phyloP scores from a whole-genome alignment of 2,797 vertebrate species.

The Megaceryle alcyon region DNA sequence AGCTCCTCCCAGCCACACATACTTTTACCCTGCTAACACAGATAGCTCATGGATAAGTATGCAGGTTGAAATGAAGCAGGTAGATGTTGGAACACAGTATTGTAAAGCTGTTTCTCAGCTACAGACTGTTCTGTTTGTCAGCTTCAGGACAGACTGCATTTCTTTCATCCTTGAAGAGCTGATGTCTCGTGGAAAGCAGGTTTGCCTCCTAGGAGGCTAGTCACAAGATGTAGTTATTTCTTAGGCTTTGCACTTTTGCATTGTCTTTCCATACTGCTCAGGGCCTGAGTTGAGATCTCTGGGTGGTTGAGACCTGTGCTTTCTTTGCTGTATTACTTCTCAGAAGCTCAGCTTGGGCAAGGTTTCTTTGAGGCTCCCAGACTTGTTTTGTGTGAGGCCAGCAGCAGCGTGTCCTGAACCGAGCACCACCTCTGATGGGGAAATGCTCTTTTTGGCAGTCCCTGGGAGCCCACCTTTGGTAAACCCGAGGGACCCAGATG shows the following conservation, averaged over 20 bases:
- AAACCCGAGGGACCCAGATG: neutral
- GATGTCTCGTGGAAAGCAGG: neutral
- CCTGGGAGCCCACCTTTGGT: neutral
- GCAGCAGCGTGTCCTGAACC: neutral
- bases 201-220: neutral
- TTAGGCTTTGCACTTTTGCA: neutral
- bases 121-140: neutral
- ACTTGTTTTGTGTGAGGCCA: neutral
- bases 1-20: neutral
- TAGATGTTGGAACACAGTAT: rapidly evolving
- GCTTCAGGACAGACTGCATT: neutral
- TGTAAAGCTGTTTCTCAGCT: neutral
- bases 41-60: neutral
- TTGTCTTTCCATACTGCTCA: neutral
- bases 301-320: neutral
- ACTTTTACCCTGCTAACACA: neutral
- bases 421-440: neutral
- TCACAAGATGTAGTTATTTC: neutral
- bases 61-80: neutral
- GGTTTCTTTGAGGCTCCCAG: neutral
- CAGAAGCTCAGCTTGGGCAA: neutral
- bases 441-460: neutral
- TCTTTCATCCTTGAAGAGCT: neutral
- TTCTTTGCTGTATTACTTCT: neutral
- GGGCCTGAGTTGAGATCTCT: rapidly evolving